Evolutionary conservation across 2,888 invertebrate genomes (phyloP), one percentile per base, ranked within the genome.

Genomic region (Beris chalybata): DNA sequence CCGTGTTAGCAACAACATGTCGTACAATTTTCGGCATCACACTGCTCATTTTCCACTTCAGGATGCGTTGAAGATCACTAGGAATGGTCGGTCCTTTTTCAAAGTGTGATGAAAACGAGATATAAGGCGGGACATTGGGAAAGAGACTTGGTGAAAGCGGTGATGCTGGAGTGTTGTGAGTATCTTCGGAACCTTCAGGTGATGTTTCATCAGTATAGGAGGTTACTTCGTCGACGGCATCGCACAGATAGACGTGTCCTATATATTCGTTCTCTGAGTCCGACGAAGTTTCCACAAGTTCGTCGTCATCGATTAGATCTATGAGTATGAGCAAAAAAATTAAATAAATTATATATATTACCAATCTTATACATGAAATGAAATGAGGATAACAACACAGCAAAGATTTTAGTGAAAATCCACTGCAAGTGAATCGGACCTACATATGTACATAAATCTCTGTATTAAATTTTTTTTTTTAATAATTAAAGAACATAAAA

Each of bases 11-110:
- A 44, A 98, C 83, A 1, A 93, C 92, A 74, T 91, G 89, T 74
- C 94, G 88, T 64, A 99, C 94, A 12, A 98, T 89, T 73, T 92
- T 87, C 0, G 98, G 98, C 50, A 97, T 97, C 65, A 99, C 95
- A 2, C 92, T 91, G 67, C 94, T 96, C 67, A 96, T 84, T 76
- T 95, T 91, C 98, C 98, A 98, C 76, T 95, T 95, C 57, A 99
- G 83, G 70, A 91, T 86, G 73, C 89, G 89, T 72, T 88, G 85
- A 71, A 93, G 85, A 4, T 89, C 87, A 55, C 85, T 78, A 0
- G 95, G 95, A 66, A 91, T 78, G 59, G 78, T 76, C 13, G 83
- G 81, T 3, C 82, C 86, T 78, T 84, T 82, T 66, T 85, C 83
- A 69, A 89, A 88, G 76, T 89, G 88, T 9, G 85, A 82, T 57